Evolutionary conservation across 2,113 vertebrate species (phyloP).

Genomic region (Rousettus leschenaultii): DNA sequence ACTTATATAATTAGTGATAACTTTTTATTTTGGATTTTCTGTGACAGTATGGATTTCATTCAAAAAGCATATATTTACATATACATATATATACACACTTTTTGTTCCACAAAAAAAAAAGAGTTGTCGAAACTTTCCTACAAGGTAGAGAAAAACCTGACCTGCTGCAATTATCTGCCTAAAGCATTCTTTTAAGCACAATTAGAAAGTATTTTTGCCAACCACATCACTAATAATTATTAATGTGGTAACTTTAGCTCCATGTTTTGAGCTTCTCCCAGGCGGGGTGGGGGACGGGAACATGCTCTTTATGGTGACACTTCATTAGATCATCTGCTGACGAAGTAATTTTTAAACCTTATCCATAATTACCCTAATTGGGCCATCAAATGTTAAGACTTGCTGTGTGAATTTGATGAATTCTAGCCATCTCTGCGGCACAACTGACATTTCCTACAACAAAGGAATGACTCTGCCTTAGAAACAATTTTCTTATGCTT

Average conservation of each 20-base stretch:
- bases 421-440: constrained; percentile 57
- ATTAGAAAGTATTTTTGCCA: constrained; percentile 56
- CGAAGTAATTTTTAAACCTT: constrained; percentile 59
- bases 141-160: constrained; percentile 6
- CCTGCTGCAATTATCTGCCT: not conserved
- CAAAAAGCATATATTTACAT: no score
- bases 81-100: not conserved
- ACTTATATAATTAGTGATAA: no score
- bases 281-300: constrained; percentile 40
- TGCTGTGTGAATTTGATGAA: constrained; percentile 61
- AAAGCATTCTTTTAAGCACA: constrained; percentile 33
- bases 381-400: constrained; percentile 62
- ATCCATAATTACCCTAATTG: constrained; percentile 66
- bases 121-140: not conserved
- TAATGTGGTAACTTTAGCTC: constrained; percentile 40
- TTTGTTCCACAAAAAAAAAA: not conserved
- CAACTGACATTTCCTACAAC: not conserved
- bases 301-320: constrained; percentile 46
- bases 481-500: constrained; percentile 35
- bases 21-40: no score
- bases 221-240: constrained; percentile 62
- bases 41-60: no score
- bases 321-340: constrained; percentile 60
- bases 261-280: constrained; percentile 35
- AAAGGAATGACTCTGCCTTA: constrained; percentile 37